These are phyloP conservation scores for Lycophotia porphyrea DNA, from an alignment of 2,888 invertebrate genomes.

Conservation along the genomic window DNA sequence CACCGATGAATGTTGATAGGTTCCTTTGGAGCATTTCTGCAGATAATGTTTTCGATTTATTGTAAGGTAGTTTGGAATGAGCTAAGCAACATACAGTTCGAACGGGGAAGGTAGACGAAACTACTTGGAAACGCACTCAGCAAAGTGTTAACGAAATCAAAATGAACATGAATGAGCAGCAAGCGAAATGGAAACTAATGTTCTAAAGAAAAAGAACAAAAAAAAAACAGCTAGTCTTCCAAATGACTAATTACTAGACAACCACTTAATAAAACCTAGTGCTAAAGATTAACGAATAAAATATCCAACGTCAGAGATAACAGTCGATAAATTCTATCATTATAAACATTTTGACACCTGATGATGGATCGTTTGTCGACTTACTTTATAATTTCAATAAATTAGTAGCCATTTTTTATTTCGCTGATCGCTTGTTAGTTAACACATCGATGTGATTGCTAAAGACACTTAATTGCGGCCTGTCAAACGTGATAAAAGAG, in stretches of 20 bases:
- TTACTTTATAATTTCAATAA: conserved; percentile 41
- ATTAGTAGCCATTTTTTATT: conserved; percentile 36
- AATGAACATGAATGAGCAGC: neutral
- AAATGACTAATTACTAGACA: conserved; percentile 16
- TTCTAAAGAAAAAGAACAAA: neutral
- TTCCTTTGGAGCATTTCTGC: conserved; percentile 49
- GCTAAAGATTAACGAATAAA: conserved; percentile 15
- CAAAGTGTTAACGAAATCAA: conserved; percentile 3
- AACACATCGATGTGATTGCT: conserved; percentile 30
- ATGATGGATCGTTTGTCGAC: conserved; percentile 59
- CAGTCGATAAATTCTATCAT: conserved; percentile 58
- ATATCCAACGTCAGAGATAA: conserved; percentile 43
- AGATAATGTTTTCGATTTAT: conserved; percentile 45
- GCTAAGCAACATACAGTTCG: conserved; percentile 26
- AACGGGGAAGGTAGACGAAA: conserved; percentile 9
- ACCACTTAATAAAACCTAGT: conserved; percentile 4
- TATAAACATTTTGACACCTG: conserved; percentile 63
- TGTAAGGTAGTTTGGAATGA: conserved; percentile 19
- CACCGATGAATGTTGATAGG: conserved; percentile 59
- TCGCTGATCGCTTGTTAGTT: conserved; percentile 15
- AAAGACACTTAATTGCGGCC: conserved; percentile 24
- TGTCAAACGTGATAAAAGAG: conserved; percentile 24
- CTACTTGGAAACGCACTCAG: conserved; percentile 23
- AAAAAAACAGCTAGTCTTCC: neutral
- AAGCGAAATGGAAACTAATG: neutral